Evolutionary conservation across 2,888 invertebrate genomes (phyloP).

Genomic region (Heliconius aoede): DNA sequence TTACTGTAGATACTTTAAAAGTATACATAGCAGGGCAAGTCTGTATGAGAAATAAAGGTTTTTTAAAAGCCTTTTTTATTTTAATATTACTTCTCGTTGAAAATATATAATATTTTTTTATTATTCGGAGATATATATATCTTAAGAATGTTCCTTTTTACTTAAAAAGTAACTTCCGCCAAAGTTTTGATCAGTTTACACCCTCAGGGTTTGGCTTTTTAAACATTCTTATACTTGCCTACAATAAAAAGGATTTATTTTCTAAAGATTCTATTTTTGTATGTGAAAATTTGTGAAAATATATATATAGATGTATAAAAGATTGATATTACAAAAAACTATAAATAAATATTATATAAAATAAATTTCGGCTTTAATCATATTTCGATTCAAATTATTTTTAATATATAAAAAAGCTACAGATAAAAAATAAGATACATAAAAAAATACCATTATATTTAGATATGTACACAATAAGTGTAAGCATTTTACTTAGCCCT

Average conservation of each 20-base stretch:
- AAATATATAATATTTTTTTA: neutral
- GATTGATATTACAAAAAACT: no score
- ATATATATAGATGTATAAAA: no score
- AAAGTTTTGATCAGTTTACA: slow-evolving; percentile 6
- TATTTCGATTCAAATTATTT: no score
- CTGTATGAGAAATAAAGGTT: no score
- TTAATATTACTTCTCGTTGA: no score
- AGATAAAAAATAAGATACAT: neutral
- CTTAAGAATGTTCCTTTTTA: slow-evolving; percentile 1
- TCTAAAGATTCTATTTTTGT: slow-evolving; percentile 4
- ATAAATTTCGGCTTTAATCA: no score
- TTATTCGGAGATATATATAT: neutral
- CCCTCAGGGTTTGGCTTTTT: slow-evolving; percentile 10
- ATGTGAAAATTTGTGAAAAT: neutral
- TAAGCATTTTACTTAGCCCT: slow-evolving; percentile 8
- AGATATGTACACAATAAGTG: neutral
- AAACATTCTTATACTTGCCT: slow-evolving; percentile 17
- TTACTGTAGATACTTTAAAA: no score
- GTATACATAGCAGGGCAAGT: no score
- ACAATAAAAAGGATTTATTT: slow-evolving; percentile 21
- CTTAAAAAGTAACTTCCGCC: slow-evolving; percentile 18
- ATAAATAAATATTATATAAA: no score
- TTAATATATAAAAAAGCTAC: neutral
- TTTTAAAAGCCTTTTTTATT: no score
- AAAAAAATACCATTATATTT: no score